Evolutionary conservation across 2,797 vertebrate species (phyloP), one percentile per base, ranked within the genome.

Genomic region (Bovichtus variegatus): DNA sequence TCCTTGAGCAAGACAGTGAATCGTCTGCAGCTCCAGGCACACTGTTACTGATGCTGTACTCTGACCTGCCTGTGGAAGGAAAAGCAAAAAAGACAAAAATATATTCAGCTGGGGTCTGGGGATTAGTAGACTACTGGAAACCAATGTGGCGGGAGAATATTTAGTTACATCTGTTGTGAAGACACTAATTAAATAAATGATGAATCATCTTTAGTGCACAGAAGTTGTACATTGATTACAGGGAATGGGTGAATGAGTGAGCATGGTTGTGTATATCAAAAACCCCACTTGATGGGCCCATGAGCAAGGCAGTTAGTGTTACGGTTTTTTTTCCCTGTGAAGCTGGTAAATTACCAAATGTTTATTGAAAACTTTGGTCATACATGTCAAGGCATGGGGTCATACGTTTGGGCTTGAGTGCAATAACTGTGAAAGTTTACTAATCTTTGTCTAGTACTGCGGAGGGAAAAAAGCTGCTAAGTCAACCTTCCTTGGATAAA

Each of bases 1-100:
- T 76, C 82, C 15, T 74, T 40, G 19, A 59, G 36, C 40, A 18
- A 25, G 54, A 60, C 15, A 10, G 44, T 60, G 77, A 77, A 78
- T 79, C 54, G 77, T 78, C 43, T 12, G 41, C 58, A 44, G 65
- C 38, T 57, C 13, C 10, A 2, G 74, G 6, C n/a, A 8, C 2
- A 1, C 31, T 31, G 53, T 44, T 62, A 54, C 54, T 27, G 9
- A 18, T 0, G 25, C 15, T 71, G 49, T 11, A 49, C 60, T 46
- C 25, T 72, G 41, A 66, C 21, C 46, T 63, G n/a, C 0, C 55
- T 71, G 40, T 60, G 55, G 27, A 63, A 13, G 16, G 11, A 62
- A 63, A 76, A 44, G 27, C 27, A 60, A 44, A 27, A 83, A 51
- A 65, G 13, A 65, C 21, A 63, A 18, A 53, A 18, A 40, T 40